Evolutionary conservation across 2,113 vertebrate genomes (phyloP).

Genomic region (Ceratotherium simum): DNA sequence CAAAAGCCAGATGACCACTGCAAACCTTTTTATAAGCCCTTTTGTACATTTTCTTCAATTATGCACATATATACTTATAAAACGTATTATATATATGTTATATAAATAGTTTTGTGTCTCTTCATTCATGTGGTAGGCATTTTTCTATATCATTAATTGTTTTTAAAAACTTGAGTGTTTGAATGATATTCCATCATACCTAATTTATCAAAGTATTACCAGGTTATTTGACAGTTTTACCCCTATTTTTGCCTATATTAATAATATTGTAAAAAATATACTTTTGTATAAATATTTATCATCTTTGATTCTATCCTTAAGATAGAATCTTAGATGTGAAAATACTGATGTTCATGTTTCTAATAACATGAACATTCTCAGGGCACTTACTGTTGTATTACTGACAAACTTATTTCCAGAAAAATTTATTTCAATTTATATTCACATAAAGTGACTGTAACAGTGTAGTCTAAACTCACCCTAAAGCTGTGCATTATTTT

Average conservation of each 20-base stretch:
- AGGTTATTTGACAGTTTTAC: background rate
- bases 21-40: background rate
- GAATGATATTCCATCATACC: background rate
- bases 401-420: background rate
- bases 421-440: background rate
- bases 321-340: background rate
- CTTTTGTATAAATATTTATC: background rate
- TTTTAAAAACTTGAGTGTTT: background rate
- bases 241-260: background rate
- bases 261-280: background rate
- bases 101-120: background rate
- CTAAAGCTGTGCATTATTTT: background rate
- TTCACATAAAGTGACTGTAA: background rate
- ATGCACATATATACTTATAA: background rate
- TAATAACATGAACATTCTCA: background rate
- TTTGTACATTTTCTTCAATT: background rate
- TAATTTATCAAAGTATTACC: background rate
- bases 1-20: background rate
- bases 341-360: background rate
- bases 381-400: background rate
- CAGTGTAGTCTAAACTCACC: background rate
- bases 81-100: background rate
- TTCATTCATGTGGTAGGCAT: background rate
- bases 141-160: background rate
- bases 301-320: background rate